Evolutionary conservation across 2,797 vertebrate genomes (phyloP).

Genomic region (Phyllotis vaccarum): DNA sequence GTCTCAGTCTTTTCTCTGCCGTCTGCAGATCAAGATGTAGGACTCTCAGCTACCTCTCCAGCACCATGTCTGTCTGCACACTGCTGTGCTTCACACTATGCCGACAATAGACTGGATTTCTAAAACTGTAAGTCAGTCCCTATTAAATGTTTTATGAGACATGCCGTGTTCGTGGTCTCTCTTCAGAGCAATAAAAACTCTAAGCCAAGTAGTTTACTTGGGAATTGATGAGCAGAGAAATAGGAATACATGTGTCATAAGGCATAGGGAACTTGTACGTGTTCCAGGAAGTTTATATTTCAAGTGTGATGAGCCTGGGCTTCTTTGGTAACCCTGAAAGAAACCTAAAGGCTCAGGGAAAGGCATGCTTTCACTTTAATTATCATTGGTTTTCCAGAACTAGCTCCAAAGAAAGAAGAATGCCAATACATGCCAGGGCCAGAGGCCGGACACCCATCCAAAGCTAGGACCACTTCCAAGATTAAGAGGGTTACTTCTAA

Average conservation of each 20-base stretch:
- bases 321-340: conserved; percentile 98
- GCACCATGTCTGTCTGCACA: neutral
- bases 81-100: neutral
- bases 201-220: neutral
- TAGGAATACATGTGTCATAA: neutral
- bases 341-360: conserved; percentile 99
- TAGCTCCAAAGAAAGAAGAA: conserved; percentile 91
- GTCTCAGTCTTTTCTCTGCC: neutral
- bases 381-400: conserved; percentile 92
- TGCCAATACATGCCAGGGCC: conserved; percentile 91
- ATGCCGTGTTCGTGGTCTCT: conserved; percentile 93
- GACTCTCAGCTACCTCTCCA: neutral
- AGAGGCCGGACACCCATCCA: conserved; percentile 91
- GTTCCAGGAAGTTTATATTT: conserved; percentile 90
- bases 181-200: neutral
- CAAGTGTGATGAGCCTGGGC: conserved; percentile 96
- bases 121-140: neutral
- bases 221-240: neutral
- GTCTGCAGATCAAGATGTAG: neutral
- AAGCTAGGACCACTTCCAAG: conserved; percentile 89
- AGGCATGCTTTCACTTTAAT: conserved; percentile 99
- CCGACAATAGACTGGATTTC: neutral
- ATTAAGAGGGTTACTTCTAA: conserved; percentile 88
- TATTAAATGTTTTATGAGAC: conserved; percentile 82
- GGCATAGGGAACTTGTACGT: neutral